Evolutionary conservation across 2,797 vertebrate genomes (phyloP).

Genomic region (Microhierax caerulescens): DNA sequence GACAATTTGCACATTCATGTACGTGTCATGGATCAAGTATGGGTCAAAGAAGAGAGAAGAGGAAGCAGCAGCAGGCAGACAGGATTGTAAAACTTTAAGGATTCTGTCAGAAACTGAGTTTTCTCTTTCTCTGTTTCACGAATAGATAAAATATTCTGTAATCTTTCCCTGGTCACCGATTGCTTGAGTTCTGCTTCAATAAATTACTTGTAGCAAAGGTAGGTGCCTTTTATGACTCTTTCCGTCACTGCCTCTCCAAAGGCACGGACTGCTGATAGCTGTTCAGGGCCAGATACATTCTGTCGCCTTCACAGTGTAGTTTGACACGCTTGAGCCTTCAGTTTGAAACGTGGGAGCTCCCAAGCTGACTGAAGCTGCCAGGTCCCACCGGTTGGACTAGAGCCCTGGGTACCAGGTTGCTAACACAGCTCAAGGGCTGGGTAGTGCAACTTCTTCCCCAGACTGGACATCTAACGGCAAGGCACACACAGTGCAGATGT

Average conservation of each 20-base stretch:
- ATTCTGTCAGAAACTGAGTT: background rate
- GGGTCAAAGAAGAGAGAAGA: background rate
- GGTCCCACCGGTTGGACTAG: background rate
- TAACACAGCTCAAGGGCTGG: background rate
- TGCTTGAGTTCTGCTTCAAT: background rate
- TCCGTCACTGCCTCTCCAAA: background rate
- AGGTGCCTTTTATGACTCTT: background rate
- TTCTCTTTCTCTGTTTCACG: background rate
- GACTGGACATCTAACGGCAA: background rate
- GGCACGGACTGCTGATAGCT: background rate
- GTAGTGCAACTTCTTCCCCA: background rate
- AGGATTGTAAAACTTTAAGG: background rate
- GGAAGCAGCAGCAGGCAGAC: background rate
- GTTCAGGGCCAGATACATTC: background rate
- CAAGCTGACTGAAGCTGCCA: background rate
- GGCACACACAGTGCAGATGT: accelerated
- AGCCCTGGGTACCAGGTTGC: background rate
- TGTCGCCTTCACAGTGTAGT: background rate
- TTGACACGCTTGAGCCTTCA: background rate
- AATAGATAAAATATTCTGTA: background rate
- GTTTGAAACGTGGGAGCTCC: background rate
- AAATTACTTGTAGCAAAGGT: background rate
- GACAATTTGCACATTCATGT: background rate
- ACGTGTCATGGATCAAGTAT: background rate
- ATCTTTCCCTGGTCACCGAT: background rate